A percentile compares a stretch with the other conserved stretches of the same genome.
These are phyloP conservation scores for Zaprionus camerounensis DNA, from an alignment of 1,140 invertebrate species.

Conservation along the genomic window DNA sequence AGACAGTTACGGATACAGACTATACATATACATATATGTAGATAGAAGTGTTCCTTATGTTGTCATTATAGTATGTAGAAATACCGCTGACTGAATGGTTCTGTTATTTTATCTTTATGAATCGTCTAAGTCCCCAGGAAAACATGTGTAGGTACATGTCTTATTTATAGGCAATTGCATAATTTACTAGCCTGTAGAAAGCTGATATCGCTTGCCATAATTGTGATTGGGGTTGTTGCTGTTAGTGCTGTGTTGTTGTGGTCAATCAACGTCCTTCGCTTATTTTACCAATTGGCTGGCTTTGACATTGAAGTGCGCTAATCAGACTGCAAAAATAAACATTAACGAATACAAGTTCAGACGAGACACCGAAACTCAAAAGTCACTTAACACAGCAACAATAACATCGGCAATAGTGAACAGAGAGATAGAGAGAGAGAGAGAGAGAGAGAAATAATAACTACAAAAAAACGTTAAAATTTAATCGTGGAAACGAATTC, in stretches of 20 bases:
- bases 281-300: constrained; percentile 26
- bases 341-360: constrained; percentile 62
- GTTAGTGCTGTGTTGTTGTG: constrained; percentile 19
- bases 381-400: constrained; percentile 32
- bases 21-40: not conserved
- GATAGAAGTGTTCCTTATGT: not conserved
- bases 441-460: constrained; percentile 2
- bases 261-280: constrained; percentile 53
- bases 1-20: not conserved
- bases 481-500: constrained; percentile 76
- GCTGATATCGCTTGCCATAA: constrained; percentile 23
- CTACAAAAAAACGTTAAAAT: constrained; percentile 64
- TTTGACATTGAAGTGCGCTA: constrained; percentile 64
- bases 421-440: not conserved
- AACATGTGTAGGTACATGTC: not conserved
- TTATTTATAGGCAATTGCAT: constrained; percentile 55
- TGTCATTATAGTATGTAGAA: constrained; percentile 19
- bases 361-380: constrained; percentile 35
- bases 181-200: constrained; percentile 34
- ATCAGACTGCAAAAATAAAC: constrained; percentile 81
- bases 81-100: constrained; percentile 32
- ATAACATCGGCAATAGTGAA: not conserved
- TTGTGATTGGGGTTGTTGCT: not conserved
- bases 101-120: constrained; percentile 50
- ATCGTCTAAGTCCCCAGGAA: constrained; percentile 20